phyloP scores from a whole-genome alignment of 2,888 invertebrate genomes.

The Protonemura montana region DNA sequence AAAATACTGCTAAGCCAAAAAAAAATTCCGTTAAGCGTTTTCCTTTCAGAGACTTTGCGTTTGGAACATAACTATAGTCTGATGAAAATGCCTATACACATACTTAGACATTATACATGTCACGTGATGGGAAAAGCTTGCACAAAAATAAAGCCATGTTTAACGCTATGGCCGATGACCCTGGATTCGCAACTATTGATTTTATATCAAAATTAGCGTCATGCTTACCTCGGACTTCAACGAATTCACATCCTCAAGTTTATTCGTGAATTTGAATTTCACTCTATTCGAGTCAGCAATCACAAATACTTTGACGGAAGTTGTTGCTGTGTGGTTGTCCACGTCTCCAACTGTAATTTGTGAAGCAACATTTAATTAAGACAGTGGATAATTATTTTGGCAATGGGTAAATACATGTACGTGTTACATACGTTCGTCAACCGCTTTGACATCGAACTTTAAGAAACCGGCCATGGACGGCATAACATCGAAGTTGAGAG shows the following conservation, averaged over 20 bases:
- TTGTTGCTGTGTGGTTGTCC: slow-evolving; percentile 57
- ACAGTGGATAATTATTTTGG: neutral
- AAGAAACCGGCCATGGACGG: slow-evolving; percentile 69
- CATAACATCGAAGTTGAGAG: slow-evolving; percentile 63
- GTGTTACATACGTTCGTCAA: slow-evolving; percentile 56
- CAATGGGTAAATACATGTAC: neutral
- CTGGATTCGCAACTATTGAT: no score
- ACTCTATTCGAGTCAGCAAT: slow-evolving; percentile 67
- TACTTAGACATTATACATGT: no score
- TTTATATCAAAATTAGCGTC: no score
- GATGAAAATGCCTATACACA: no score
- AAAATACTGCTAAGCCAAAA: no score
- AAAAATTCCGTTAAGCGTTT: no score
- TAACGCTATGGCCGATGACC: no score
- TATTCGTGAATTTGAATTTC: slow-evolving; percentile 65
- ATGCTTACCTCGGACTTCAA: slow-evolving; percentile 61
- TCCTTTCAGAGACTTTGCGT: no score
- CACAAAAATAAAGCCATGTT: no score
- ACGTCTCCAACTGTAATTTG: neutral
- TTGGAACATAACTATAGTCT: no score
- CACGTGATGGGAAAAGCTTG: no score
- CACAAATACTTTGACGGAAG: slow-evolving; percentile 66
- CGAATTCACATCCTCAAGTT: slow-evolving; percentile 58
- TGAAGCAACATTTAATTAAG: neutral
- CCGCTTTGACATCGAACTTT: slow-evolving; percentile 64